Percentiles rank a stretch among this genome's conserved stretches.
Conservation (phyloP, 2,797 vertebrate species). For the Oreortyx pictus region DNA sequence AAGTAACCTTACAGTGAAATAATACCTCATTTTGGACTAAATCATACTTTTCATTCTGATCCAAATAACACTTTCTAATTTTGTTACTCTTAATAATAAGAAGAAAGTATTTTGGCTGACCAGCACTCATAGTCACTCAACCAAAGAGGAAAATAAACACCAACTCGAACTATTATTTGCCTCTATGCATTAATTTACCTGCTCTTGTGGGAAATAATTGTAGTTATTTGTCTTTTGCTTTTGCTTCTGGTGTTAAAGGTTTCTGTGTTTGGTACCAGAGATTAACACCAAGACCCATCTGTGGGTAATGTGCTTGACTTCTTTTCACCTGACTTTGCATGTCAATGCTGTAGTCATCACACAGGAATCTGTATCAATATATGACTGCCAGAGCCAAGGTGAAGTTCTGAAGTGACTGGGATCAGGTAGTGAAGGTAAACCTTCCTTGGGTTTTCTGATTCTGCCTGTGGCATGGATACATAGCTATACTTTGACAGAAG, state of each 20-base stretch:
- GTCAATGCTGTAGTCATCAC: not conserved
- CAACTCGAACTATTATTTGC: not conserved
- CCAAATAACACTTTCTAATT: not conserved
- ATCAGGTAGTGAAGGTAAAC: not conserved
- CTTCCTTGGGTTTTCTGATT: not conserved
- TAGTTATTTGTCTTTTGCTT: not conserved
- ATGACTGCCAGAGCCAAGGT: not conserved
- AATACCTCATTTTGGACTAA: not conserved
- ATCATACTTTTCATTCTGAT: not conserved
- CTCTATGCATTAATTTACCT: not conserved
- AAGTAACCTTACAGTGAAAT: not conserved
- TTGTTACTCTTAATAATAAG: not conserved
- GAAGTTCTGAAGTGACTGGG: not conserved
- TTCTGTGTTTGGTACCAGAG: not conserved
- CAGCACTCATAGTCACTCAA: not conserved
- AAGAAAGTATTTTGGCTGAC: not conserved
- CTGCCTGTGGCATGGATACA: not conserved
- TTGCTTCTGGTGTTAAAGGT: not conserved
- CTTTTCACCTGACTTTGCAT: not conserved
- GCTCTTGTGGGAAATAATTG: not conserved
- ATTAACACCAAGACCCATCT: not conserved
- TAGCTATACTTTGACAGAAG: not conserved
- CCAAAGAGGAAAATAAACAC: not conserved
- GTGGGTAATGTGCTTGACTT: accelerated
- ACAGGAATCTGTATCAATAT: accelerated